Base-by-base conservation (phyloP, 2,888 invertebrate species). In the Drosophila mimetica region DNA sequence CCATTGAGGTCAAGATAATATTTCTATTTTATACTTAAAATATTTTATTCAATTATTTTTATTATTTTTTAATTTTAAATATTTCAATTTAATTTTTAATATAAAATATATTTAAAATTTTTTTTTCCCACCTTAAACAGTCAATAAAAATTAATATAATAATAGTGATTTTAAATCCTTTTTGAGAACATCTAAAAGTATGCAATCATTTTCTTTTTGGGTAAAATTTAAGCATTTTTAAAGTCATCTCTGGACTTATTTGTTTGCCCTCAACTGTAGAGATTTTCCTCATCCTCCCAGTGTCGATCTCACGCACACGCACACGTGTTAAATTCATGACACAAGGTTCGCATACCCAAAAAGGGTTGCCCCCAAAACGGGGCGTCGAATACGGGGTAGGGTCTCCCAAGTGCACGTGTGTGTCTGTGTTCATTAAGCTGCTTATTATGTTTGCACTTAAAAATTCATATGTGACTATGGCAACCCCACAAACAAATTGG, bases 381-480 rank as follows among this genome's bases (percentile, higher is more conserved):
- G 34, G 53, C 8, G 34, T 42, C 5, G n/a, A 3, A 13, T 22
- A 9, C 8, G n/a, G n/a, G n/a, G 13, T 28, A 36, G 22, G 46
- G 39, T 42, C 46, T 37, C 37, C 50, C 57, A 61, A 69, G 77
- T 77, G 79, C 64, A 73, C 79, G 63, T 41, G 81, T 52, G 14
- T 32, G 39, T 13, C 13, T 54, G 41, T 84, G 79, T 82, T 85
- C 84, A 85, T 85, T 85, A 86, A 84, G 85, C 85, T 79, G 80
- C 84, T 85, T 85, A 85, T 85, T 85, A 85, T 85, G 85, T 84
- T 84, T 85, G 85, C 80, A 85, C 87, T 86, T 86, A 85, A 82
- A 85, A 86, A 82, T 85, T 85, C 85, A 86, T 79, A 86, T 85
- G 85, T 74, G 80, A 81, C 77, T 81, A 83, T 76, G 65, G 77